Evolutionary conservation across 2,113 vertebrate genomes (phyloP), one percentile per base, ranked within the genome.

Genomic region (Nannobrachium achirus): DNA sequence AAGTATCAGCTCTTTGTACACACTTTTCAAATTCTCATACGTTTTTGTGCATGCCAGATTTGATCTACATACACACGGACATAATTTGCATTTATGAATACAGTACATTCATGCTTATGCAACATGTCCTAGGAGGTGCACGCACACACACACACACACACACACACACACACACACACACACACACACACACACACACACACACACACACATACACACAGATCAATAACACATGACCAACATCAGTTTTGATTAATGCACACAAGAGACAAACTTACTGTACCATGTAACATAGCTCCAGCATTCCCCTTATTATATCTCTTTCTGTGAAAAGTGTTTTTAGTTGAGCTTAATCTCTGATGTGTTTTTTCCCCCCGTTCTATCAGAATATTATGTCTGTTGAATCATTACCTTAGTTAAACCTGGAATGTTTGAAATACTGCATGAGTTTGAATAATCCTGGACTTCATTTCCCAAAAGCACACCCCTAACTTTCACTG

Each of bases 381-480:
- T 40, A 60, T 41, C 38, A 45, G 38, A 51, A 55, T 67, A 65
- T 42, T 33, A 33, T 57, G 73, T 83, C 60, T 71, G 57, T 83
- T 58, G 68, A 74, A 63, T 78, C 57, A 59, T 78, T 82, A 80
- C 69, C 61, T 79, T 78, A 80, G 76, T 67, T 72, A 50, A 50
- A 79, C 76, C 82, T 79, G 84, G 83, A 87, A 89, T 88, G 84
- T 73, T 78, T 83, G 74, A 72, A 83, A 76, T 75, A 71, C 69
- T 90, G 89, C 88, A 89, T 89, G 90, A 85, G 46, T 74, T 78
- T 83, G 71, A 59, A 64, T 18, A 64, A 59, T 71, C 73, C 49
- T 62, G 61, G 66, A 78, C 48, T 65, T 72, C 56, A 45, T 78
- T 51, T 84, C 59, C 71, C 55, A 59, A 48, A 77, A 68, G 78